A percentile compares a stretch with the other conserved stretches of the same genome.
Conservation (phyloP, 2,888 invertebrate genomes). For the Cynaeus angustus region DNA sequence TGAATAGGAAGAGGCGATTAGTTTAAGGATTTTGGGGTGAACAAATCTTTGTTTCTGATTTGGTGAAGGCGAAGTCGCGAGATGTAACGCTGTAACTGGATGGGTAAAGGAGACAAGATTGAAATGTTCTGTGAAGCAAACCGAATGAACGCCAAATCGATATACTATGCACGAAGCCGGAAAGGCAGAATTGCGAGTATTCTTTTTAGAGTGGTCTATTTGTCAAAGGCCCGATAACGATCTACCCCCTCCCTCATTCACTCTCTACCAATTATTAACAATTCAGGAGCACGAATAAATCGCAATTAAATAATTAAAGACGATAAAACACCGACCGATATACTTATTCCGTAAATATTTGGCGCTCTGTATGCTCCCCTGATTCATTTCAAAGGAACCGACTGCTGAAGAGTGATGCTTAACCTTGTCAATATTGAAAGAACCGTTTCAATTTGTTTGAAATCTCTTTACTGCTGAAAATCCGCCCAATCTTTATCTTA, state of each 20-base stretch:
- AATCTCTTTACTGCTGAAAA: conserved; percentile 46
- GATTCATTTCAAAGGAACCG: conserved; percentile 40
- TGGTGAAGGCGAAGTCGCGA: conserved; percentile 46
- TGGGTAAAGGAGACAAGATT: conserved; percentile 59
- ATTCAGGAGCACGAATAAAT: conserved; percentile 44
- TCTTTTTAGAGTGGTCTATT: conserved; percentile 63
- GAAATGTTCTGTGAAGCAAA: conserved; percentile 64
- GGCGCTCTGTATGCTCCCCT: conserved; percentile 23
- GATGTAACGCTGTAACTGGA: conserved; percentile 48
- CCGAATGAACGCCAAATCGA: conserved; percentile 62
- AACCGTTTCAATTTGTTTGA: conserved; percentile 48
- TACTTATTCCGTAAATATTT: conserved; percentile 41
- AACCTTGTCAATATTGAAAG: conserved; percentile 50
- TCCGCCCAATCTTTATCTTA: conserved; percentile 43
- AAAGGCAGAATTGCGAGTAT: conserved; percentile 56
- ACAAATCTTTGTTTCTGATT: conserved; percentile 50
- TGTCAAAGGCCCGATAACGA: conserved; percentile 61
- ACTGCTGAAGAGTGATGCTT: conserved; percentile 43
- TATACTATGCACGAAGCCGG: conserved; percentile 62
- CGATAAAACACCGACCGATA: conserved; percentile 16
- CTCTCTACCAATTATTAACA: conserved; percentile 54
- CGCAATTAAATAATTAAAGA: conserved; percentile 27
- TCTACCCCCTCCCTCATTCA: conserved; percentile 47
- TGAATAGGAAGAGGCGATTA: conserved; percentile 48
- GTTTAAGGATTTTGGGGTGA: conserved; percentile 49